These are phyloP conservation scores for Drosophila tani DNA, from an alignment of 1,140 invertebrate genomes.

Conservation along the genomic window DNA sequence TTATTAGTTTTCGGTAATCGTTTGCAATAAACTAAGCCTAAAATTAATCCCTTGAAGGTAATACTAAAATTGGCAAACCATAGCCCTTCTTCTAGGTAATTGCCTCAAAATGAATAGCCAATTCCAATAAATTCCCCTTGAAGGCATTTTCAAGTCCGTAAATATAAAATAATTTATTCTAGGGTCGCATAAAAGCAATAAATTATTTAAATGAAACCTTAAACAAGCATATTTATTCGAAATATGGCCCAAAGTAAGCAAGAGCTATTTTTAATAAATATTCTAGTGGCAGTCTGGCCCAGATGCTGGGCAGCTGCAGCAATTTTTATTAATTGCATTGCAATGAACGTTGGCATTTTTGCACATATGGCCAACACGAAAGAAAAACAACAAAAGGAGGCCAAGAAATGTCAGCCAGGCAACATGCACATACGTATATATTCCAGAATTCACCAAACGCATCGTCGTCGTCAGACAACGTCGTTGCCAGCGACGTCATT, in stretches of 20 bases:
- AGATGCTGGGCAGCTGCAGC: conserved; percentile 1
- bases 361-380: conserved; percentile 38
- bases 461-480: conserved; percentile 22
- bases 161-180: background rate
- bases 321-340: conserved; percentile 51
- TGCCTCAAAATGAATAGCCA: background rate
- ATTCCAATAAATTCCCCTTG: background rate
- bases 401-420: conserved; percentile 43
- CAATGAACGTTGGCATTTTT: conserved; percentile 41
- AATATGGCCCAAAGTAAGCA: background rate
- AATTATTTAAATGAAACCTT: background rate
- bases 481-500: conserved; percentile 46
- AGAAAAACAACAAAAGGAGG: conserved; percentile 26
- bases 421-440: conserved; percentile 14
- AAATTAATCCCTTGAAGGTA: background rate
- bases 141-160: background rate
- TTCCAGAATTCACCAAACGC: conserved; percentile 21
- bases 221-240: background rate
- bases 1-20: too few species aligned
- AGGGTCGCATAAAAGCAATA: background rate
- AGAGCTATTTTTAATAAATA: background rate
- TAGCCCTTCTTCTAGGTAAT: background rate
- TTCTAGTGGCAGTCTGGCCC: background rate
- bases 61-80: background rate
- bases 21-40: background rate